phyloP scores from a whole-genome alignment of 2,797 vertebrate genomes.

The Cyprinodon diabolis region DNA sequence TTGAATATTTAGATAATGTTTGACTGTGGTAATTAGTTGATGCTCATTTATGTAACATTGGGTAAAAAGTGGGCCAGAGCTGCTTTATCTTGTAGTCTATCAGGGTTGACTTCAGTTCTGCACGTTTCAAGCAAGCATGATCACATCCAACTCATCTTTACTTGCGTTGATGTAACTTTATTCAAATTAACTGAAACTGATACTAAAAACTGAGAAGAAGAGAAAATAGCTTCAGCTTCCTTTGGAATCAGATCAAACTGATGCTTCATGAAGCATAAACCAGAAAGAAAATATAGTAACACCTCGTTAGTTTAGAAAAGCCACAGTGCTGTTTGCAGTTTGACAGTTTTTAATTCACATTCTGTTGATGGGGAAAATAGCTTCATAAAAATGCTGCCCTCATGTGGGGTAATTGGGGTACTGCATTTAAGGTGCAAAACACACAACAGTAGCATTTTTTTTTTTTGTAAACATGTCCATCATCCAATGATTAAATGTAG shows the following conservation, averaged over 20 bases:
- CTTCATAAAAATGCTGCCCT: slow-evolving; percentile 24
- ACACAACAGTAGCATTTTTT: background rate
- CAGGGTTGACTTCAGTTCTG: background rate
- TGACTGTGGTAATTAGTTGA: background rate
- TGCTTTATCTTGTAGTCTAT: background rate
- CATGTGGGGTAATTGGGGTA: slow-evolving; percentile 36
- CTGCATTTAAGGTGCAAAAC: background rate
- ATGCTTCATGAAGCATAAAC: too few species aligned
- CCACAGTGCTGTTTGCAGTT: background rate
- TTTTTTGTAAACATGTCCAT: background rate
- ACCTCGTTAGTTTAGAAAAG: background rate
- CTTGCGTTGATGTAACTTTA: background rate
- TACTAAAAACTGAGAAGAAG: background rate
- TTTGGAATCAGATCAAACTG: background rate
- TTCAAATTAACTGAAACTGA: background rate
- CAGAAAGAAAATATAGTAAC: background rate
- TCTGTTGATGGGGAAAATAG: background rate
- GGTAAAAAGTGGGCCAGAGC: background rate
- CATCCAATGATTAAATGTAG: background rate
- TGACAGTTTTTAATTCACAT: background rate
- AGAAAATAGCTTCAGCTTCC: background rate
- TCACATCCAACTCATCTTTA: background rate
- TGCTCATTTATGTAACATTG: background rate
- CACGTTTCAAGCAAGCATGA: background rate
- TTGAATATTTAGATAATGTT: background rate